These are phyloP conservation scores for Tribolium madens DNA, from an alignment of 1,140 invertebrate genomes.

Conservation along the genomic window DNA sequence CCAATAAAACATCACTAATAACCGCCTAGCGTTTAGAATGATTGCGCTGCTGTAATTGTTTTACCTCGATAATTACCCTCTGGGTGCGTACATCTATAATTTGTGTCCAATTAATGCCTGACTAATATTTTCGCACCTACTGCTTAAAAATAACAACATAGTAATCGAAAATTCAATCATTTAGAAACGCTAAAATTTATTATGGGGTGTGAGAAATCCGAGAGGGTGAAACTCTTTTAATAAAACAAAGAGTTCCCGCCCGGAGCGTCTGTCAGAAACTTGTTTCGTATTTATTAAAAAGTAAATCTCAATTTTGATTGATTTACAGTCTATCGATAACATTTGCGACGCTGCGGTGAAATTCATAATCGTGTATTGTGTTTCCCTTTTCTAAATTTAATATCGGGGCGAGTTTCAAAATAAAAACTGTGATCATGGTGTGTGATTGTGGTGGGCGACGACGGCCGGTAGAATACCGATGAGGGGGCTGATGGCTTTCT, in stretches of 20 bases:
- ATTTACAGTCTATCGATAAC: slow-evolving; percentile 55
- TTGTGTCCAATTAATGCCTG: neutral
- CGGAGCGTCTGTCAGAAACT: slow-evolving; percentile 36
- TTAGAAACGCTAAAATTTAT: slow-evolving; percentile 15
- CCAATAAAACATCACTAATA: slow-evolving; percentile 25
- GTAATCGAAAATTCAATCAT: neutral
- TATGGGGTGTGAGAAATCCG: neutral
- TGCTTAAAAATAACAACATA: neutral
- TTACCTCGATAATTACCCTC: slow-evolving; percentile 5
- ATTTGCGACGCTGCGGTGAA: slow-evolving; percentile 49
- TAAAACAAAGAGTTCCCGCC: slow-evolving; percentile 52
- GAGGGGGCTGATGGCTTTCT: neutral
- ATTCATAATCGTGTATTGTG: slow-evolving; percentile 56
- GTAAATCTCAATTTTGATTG: slow-evolving; percentile 51
- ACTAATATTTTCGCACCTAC: neutral
- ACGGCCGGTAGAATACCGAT: neutral
- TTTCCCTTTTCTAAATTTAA: slow-evolving; percentile 56
- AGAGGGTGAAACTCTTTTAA: slow-evolving; percentile 43
- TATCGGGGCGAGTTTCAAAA: slow-evolving; percentile 51
- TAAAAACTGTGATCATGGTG: slow-evolving; percentile 48
- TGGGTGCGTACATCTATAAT: neutral
- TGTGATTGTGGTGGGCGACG: slow-evolving; percentile 30
- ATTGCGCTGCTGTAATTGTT: slow-evolving; percentile 18
- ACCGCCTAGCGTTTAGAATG: neutral
- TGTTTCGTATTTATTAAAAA: slow-evolving; percentile 55